Evolutionary conservation across 2,113 vertebrate species (phyloP).

Genomic region (Synchiropus splendidus): DNA sequence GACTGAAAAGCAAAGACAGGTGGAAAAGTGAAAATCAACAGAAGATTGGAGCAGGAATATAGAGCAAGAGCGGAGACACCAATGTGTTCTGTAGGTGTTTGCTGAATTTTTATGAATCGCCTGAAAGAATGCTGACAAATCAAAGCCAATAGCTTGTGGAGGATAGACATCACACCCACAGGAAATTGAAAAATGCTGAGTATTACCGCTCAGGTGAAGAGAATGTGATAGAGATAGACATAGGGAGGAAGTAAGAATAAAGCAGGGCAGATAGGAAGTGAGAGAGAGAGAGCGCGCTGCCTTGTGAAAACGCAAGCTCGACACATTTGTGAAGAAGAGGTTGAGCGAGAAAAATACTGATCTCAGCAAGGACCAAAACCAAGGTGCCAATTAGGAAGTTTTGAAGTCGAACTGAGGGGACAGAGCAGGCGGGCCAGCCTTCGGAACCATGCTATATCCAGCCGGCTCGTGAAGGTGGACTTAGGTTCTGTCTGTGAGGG

Average conservation of each 20-base stretch:
- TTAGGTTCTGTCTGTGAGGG: conserved; percentile 9
- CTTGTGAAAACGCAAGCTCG: conserved; percentile 61
- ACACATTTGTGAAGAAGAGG: conserved; percentile 62
- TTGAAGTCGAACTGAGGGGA: conserved; percentile 57
- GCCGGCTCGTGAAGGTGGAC: conserved; percentile 21
- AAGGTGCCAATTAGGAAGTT: conserved; percentile 66
- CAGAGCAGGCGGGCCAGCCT: conserved; percentile 49
- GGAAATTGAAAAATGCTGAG: conserved; percentile 75
- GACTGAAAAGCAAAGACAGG: too few relatives aligned
- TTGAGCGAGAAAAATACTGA: conserved; percentile 41
- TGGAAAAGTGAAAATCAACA: too few relatives aligned
- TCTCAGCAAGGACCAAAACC: conserved; percentile 69
- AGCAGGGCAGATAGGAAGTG: conserved; percentile 32
- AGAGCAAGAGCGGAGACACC: conserved; percentile 26
- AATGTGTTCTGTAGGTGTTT: conserved; percentile 58
- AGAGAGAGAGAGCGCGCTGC: too few relatives aligned
- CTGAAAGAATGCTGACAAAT: conserved; percentile 69
- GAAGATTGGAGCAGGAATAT: conserved; percentile 15
- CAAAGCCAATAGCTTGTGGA: conserved; percentile 71
- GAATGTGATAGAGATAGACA: conserved; percentile 34
- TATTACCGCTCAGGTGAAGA: conserved; percentile 41
- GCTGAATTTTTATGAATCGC: conserved; percentile 72
- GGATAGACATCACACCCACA: conserved; percentile 71
- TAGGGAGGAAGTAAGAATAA: conserved; percentile 12
- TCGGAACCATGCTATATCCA: conserved; percentile 14